A percentile compares a stretch with the other conserved stretches of the same genome.
phyloP scores from a whole-genome alignment of 37 sponge, comb jelly and placozoan genomes.

The Oopsacas minuta region DNA sequence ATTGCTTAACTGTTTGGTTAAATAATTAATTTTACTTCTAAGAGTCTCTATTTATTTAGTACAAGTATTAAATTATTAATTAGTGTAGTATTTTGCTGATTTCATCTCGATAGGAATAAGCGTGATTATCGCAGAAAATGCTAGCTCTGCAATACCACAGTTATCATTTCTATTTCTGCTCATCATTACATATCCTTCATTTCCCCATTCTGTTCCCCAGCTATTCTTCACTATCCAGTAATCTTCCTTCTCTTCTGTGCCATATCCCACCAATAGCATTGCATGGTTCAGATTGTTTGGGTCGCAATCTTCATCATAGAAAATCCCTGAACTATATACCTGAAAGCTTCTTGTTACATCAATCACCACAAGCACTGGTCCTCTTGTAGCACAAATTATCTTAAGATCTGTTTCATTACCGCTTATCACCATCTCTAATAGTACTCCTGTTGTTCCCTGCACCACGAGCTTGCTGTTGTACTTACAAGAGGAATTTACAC shows the following conservation, averaged over 20 bases:
- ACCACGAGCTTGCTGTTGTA: constrained; percentile 6
- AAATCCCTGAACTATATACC: background rate
- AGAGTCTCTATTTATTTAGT: too few relatives aligned
- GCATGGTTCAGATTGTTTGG: background rate
- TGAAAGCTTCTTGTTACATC: background rate
- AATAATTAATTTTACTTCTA: too few relatives aligned
- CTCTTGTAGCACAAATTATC: background rate
- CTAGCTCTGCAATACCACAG: background rate
- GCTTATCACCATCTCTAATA: background rate
- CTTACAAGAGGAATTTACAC: background rate
- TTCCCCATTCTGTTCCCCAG: constrained; percentile 18
- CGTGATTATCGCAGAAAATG: background rate
- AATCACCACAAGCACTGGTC: background rate
- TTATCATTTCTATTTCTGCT: constrained; percentile 8
- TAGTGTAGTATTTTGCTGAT: too few relatives aligned
- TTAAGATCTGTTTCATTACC: background rate
- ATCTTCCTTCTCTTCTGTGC: constrained; percentile 19
- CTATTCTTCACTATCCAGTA: constrained; percentile 35
- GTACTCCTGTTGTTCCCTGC: background rate
- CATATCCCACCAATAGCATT: constrained; percentile 11
- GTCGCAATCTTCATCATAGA: background rate
- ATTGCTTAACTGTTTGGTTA: too few relatives aligned
- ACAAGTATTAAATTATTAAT: too few relatives aligned
- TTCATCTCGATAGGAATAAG: too few relatives aligned
- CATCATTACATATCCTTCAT: background rate